Base-by-base conservation (phyloP, 1,140 invertebrate genomes). In the Tenebrio molitor region DNA sequence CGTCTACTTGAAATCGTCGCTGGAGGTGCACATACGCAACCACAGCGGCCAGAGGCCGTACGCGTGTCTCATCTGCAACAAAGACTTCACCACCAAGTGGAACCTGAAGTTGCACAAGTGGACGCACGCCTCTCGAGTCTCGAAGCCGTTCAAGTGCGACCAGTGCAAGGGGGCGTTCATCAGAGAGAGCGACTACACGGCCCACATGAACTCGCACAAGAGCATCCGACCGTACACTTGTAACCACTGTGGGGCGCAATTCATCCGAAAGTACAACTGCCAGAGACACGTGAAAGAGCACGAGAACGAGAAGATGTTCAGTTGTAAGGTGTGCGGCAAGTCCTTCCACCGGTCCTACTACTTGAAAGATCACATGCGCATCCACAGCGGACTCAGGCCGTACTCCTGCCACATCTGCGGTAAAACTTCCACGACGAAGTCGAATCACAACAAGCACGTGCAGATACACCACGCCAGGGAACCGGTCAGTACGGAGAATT, bases 201-300 rank as follows among this genome's bases (percentile, higher is more conserved):
- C 92, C 10, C 95, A 96, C 83, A 91, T 95, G 88, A 92, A 93
- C 82, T 90, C 93, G 19, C 93, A 94, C 84, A 90, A 91, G 71
- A 90, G 91, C 64, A 89, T 93, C 33, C 88, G 91, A 66, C 93
- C 93, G 1, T 97, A 94, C 82, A 94, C 93, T 0, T 97, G 95
- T 82, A 97, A 97, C 79, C 92, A 95, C 81, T 98, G 96, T 82
- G 96, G 95, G 19, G 94, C 95, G 44, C 92, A 95, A 79, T 98
- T 98, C 82, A 96, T 95, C 63, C 88, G 95, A 15, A 96, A 96
- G 80, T 96, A 95, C 81, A 97, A 97, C 81, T 93, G 96, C 79
- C 88, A 95, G 79, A 89, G 95, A 39, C 96, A 97, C 82, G 92
- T 95, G 2, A 88, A 93, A 34, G 95, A 97, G 79, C 96, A 98